Base-by-base conservation (phyloP, 2,113 vertebrate species). In the Scopus umbretta region DNA sequence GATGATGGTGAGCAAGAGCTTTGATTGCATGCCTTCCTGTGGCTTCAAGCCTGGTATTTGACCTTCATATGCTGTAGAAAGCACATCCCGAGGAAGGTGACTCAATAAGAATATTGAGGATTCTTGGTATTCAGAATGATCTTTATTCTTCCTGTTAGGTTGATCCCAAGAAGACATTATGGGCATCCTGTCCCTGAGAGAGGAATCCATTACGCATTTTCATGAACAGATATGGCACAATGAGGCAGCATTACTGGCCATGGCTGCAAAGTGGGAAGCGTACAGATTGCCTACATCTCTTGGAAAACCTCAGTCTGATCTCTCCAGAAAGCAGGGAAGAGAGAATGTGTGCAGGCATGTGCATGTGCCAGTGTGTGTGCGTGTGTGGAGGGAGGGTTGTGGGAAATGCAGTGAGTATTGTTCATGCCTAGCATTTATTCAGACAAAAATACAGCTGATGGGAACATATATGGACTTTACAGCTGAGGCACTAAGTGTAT, bases 291-390 rank as follows among this genome's bases (percentile, higher is more conserved):
- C 34, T 20, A 23, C 27, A n/a, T 62, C 20, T 53, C 70, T 50
- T 50, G 42, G 40, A 71, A 66, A 78, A 45, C 18, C 42, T 67
- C 47, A 18, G 10, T 27, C 38, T 52, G 25, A 55, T 66, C 52
- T 66, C 40, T 32, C 15, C 29, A 45, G 66, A 83, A 47, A 62
- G 42, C 13, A 42, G 21, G 36, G 29, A 80, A 56, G 49, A 45
- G 29, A 74, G 11, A 74, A 56, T 0, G 0, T 23, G 10, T 19
- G 26, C 0, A 3, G 38, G 25, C 11, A 40, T 0, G 2, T 42
- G 53, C 17, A 16, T 9, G 30, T 36, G 32, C 2, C 9, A 9
- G 40, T 42, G 10, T 29, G 49, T 9, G 52, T 43, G 29, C 43
- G 47, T 42, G n/a, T 36, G 34, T 52, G n/a, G 18, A 79, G 23